Evolutionary conservation across 1,140 invertebrate genomes (phyloP).

Genomic region (Zaprionus ghesquierei): DNA sequence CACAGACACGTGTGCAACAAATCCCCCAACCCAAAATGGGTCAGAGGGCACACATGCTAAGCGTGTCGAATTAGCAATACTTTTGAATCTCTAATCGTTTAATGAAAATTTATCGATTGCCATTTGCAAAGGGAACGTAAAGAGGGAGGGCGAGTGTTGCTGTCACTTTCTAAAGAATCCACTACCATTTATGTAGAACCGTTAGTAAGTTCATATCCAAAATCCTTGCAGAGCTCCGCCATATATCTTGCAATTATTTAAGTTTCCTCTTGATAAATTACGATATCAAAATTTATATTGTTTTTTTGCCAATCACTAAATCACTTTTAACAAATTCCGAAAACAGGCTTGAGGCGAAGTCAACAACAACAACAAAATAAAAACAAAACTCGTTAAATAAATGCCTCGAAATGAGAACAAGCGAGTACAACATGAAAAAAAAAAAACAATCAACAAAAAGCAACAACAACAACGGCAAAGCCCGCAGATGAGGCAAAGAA

Average conservation of each 20-base stretch:
- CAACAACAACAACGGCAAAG: constrained; percentile 18
- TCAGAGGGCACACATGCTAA: constrained; percentile 18
- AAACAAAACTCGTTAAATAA: constrained; percentile 65
- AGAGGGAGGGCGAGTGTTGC: too few species aligned
- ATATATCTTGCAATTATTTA: not conserved
- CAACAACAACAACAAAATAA: constrained; percentile 8
- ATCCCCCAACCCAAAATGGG: constrained; percentile 19
- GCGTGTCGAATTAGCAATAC: constrained; percentile 15
- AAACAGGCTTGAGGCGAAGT: constrained; percentile 1
- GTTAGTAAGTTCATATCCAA: not conserved
- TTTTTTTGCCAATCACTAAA: not conserved
- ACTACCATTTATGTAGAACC: too few species aligned
- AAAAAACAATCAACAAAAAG: constrained; percentile 29
- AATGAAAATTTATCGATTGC: too few species aligned
- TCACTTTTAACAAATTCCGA: not conserved
- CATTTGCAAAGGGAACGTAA: too few species aligned
- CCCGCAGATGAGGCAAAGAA: constrained; percentile 20
- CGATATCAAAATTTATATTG: not conserved
- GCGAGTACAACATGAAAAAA: constrained; percentile 17
- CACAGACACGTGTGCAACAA: not conserved
- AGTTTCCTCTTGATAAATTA: not conserved
- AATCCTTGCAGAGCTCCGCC: too few species aligned
- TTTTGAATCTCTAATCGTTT: not conserved
- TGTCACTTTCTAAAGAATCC: not conserved
- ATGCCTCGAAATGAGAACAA: constrained; percentile 28